A percentile compares a stretch with the other conserved stretches of the same genome.
These are phyloP conservation scores for Heterodera schachtii DNA, from an alignment of 1,140 invertebrate genomes.

Conservation along the genomic window DNA sequence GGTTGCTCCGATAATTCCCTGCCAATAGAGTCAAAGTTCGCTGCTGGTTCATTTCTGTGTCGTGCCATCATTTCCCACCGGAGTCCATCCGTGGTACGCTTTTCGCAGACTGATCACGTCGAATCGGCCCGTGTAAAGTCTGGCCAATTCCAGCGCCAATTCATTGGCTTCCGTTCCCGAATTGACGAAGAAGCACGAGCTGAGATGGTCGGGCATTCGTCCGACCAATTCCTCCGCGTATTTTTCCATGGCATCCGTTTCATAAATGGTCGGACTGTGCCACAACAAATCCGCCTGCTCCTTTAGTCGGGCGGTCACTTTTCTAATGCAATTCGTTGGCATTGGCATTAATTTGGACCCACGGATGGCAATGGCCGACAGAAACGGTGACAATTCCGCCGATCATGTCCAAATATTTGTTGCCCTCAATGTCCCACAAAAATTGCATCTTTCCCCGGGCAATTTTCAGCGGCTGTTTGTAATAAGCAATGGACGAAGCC, in stretches of 20 bases:
- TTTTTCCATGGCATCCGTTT: slow-evolving; percentile 85
- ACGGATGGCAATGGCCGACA: slow-evolving; percentile 97
- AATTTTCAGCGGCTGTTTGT: slow-evolving; percentile 80
- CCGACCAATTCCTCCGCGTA: slow-evolving; percentile 80
- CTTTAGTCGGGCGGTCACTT: slow-evolving; percentile 75
- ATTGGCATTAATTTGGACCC: slow-evolving; percentile 68
- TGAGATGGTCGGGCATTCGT: slow-evolving; percentile 82
- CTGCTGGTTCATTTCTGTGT: slow-evolving; percentile 80
- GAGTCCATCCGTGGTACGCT: slow-evolving; percentile 86
- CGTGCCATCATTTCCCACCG: slow-evolving; percentile 66
- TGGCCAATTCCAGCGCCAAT: slow-evolving; percentile 82
- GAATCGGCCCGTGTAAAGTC: slow-evolving; percentile 79
- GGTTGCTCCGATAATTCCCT: slow-evolving; percentile 77
- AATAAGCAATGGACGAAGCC: slow-evolving; percentile 68
- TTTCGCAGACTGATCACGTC: slow-evolving; percentile 84
- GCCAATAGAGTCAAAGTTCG: slow-evolving; percentile 63
- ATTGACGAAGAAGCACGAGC: slow-evolving; percentile 82
- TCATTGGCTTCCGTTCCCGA: slow-evolving; percentile 97
- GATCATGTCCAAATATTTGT: slow-evolving; percentile 84
- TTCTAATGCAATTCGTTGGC: slow-evolving; percentile 53
- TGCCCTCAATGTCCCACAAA: slow-evolving; percentile 83
- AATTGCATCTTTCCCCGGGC: slow-evolving; percentile 87
- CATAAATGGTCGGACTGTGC: slow-evolving; percentile 85
- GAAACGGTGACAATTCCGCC: slow-evolving; percentile 93
- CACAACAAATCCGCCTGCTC: slow-evolving; percentile 81